Evolutionary conservation across 1,140 invertebrate species (phyloP).

Genomic region (Sycobia sp.): DNA sequence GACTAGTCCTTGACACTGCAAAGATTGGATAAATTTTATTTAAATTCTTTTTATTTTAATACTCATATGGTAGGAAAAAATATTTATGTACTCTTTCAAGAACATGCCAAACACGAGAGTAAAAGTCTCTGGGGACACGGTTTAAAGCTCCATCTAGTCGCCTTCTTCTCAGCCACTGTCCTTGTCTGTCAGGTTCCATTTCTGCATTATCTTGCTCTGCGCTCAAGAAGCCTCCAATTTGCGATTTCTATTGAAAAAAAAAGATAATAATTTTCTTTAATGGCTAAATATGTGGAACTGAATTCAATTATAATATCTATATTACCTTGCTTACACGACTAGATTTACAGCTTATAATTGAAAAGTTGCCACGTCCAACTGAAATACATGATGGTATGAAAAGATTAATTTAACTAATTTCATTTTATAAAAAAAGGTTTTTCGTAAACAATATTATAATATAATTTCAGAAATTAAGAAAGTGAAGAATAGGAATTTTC

Average conservation of each 20-base stretch:
- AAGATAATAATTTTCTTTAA: too few species aligned
- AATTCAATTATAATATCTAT: not conserved
- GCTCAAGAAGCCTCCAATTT: slow-evolving; percentile 73
- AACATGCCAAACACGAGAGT: slow-evolving; percentile 90
- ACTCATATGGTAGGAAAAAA: too few species aligned
- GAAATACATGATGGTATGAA: slow-evolving; percentile 47
- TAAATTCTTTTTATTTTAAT: slow-evolving; percentile 10
- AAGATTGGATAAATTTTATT: slow-evolving; percentile 9
- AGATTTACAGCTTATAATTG: slow-evolving; percentile 84
- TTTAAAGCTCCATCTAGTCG: slow-evolving; percentile 96
- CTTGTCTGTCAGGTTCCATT: slow-evolving; percentile 82
- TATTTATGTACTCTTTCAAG: slow-evolving; percentile 75
- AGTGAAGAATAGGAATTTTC: too few species aligned
- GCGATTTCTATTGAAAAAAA: slow-evolving; percentile 68
- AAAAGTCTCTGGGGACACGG: slow-evolving; percentile 95
- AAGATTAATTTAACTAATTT: too few species aligned
- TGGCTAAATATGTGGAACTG: too few species aligned
- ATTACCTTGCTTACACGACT: slow-evolving; percentile 79
- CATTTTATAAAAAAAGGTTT: too few species aligned
- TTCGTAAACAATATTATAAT: too few species aligned
- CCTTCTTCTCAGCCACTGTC: slow-evolving; percentile 93
- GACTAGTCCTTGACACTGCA: slow-evolving; percentile 85
- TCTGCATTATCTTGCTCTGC: slow-evolving; percentile 67
- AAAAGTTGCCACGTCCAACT: slow-evolving; percentile 84
- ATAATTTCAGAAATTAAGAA: too few species aligned